Percentiles rank a stretch among this genome's conserved stretches.
Conservation (phyloP, 2,888 invertebrate species). For the Clusia tigrina region DNA sequence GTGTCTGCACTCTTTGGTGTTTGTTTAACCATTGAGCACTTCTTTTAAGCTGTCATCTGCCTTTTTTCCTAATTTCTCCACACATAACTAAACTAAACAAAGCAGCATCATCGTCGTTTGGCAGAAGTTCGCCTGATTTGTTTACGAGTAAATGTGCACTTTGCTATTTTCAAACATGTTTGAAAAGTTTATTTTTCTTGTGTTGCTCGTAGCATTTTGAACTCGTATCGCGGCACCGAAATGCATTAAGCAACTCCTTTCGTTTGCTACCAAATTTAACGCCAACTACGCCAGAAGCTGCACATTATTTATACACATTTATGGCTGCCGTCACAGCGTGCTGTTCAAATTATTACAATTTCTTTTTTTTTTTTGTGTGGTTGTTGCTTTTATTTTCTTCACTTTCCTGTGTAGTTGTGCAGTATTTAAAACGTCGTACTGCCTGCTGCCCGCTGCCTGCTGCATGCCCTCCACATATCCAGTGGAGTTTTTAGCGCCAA, state of each 20-base stretch:
- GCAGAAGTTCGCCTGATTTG: background rate
- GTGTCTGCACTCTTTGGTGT: background rate
- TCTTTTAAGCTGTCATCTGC: background rate
- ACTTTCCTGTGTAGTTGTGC: background rate
- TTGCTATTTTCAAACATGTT: background rate
- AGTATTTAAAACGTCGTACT: background rate
- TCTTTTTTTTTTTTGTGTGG: background rate
- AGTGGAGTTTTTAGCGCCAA: conserved; percentile 37
- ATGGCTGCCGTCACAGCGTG: conserved; percentile 20
- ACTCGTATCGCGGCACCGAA: background rate
- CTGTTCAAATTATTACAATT: conserved; percentile 2
- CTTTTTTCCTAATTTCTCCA: background rate
- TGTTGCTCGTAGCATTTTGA: background rate
- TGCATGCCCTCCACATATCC: conserved; percentile 22
- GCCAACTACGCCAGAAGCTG: conserved; percentile 12
- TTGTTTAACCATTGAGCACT: background rate
- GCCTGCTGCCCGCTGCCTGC: background rate
- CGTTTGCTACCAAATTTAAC: conserved; percentile 1
- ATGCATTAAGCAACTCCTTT: conserved; percentile 6
- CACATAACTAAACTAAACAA: background rate
- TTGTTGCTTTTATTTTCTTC: no score
- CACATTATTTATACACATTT: conserved; percentile 29
- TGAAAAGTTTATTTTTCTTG: conserved; percentile 3
- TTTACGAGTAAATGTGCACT: conserved; percentile 2
- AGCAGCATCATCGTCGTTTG: no score